A percentile compares a stretch with the other conserved stretches of the same genome.
These are phyloP conservation scores for Nibea coibor DNA, from an alignment of 2,113 vertebrate genomes.

Conservation along the genomic window DNA sequence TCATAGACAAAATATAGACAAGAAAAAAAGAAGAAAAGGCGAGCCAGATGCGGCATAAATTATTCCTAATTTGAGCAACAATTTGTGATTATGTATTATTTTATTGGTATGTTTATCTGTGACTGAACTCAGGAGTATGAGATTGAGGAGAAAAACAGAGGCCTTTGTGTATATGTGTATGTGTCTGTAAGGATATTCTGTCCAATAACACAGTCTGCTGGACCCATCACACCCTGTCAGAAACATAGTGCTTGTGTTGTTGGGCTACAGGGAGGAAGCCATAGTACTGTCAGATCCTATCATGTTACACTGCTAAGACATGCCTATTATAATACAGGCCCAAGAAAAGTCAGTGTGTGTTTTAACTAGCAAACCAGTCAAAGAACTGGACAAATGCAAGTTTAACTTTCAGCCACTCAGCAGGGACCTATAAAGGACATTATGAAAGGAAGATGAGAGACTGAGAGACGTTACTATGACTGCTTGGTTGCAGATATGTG, in stretches of 20 bases:
- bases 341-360: slow-evolving; percentile 44
- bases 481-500: slow-evolving; percentile 23
- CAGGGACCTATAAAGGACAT: slow-evolving; percentile 47
- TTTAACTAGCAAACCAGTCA: slow-evolving; percentile 50
- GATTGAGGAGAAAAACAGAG: slow-evolving; percentile 55
- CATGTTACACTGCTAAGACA: slow-evolving; percentile 56
- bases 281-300: slow-evolving; percentile 60
- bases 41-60: not conserved
- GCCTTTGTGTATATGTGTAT: slow-evolving; percentile 39
- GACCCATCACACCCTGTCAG: slow-evolving; percentile 62
- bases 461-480: slow-evolving; percentile 21
- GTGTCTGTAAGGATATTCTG: slow-evolving; percentile 14
- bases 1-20: not conserved
- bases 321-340: slow-evolving; percentile 53
- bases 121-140: slow-evolving; percentile 20
- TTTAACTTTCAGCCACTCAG: slow-evolving; percentile 38
- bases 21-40: not conserved
- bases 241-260: slow-evolving; percentile 61
- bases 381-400: slow-evolving; percentile 32
- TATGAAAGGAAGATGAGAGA: slow-evolving; percentile 48
- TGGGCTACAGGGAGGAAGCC: slow-evolving; percentile 64
- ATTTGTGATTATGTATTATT: slow-evolving; percentile 3
- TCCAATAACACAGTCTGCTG: slow-evolving; percentile 61
- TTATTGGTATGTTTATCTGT: slow-evolving; percentile 23
- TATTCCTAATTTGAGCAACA: not conserved